phyloP scores from a whole-genome alignment of 2,797 vertebrate species.

The Lepilemur septentrionalis region DNA sequence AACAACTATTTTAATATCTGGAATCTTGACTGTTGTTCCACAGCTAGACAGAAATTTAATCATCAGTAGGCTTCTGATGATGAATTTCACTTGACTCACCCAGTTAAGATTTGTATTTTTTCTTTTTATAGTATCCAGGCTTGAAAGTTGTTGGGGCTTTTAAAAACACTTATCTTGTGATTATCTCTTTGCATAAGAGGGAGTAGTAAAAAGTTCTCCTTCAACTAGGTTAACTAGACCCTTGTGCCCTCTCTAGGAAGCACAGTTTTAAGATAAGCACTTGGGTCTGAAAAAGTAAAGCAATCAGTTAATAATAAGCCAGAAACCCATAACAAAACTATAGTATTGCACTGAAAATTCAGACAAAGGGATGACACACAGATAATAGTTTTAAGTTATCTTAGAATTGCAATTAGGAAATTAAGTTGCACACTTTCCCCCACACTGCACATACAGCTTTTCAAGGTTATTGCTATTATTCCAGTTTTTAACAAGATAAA shows the following conservation, averaged over 20 bases:
- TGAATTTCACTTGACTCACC: neutral
- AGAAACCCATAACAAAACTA: neutral
- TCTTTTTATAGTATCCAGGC: neutral
- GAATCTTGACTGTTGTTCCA: neutral
- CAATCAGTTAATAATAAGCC: neutral
- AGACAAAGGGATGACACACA: neutral
- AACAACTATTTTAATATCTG: neutral
- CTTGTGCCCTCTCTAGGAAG: neutral
- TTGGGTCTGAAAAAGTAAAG: slow-evolving; percentile 12
- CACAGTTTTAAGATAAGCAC: neutral
- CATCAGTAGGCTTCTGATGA: neutral
- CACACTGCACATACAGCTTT: neutral
- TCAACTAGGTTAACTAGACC: neutral
- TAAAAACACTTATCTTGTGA: neutral
- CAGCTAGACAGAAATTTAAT: neutral
- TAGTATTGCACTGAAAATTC: neutral
- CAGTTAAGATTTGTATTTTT: neutral
- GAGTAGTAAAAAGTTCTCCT: neutral
- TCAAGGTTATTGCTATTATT: neutral
- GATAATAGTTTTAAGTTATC: neutral
- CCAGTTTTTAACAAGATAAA: neutral
- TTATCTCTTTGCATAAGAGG: neutral
- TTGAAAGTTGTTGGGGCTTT: neutral
- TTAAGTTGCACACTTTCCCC: neutral
- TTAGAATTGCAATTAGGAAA: neutral